Evolutionary conservation across 1,140 invertebrate species (phyloP).

Genomic region (Ganaspis sp.): DNA sequence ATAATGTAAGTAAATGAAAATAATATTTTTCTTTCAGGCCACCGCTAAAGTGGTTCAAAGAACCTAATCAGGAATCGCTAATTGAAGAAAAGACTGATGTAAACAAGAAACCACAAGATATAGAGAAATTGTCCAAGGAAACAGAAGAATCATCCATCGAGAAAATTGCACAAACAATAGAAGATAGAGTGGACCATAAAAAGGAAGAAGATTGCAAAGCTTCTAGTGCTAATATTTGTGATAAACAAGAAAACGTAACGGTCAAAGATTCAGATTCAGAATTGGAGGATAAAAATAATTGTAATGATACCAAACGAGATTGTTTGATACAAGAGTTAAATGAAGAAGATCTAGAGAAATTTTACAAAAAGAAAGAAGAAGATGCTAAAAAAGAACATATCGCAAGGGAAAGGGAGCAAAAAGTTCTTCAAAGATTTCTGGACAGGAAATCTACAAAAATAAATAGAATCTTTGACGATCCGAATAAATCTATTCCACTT

Average conservation of each 20-base stretch:
- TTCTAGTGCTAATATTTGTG: background rate
- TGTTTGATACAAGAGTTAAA: constrained; percentile 32
- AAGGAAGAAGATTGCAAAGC: background rate
- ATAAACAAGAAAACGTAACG: constrained; percentile 17
- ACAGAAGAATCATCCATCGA: background rate
- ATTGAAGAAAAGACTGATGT: background rate
- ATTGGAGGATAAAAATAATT: constrained; percentile 39
- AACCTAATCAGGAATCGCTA: constrained; percentile 27
- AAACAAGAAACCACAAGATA: background rate
- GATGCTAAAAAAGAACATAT: constrained; percentile 37
- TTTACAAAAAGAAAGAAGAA: constrained; percentile 41
- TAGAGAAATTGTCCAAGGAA: constrained; percentile 21
- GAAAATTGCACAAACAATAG: constrained; percentile 21
- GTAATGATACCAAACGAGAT: background rate
- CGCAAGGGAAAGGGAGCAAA: constrained; percentile 21
- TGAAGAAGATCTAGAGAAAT: constrained; percentile 37
- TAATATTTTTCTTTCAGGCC: constrained; percentile 45
- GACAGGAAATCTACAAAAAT: constrained; percentile 46
- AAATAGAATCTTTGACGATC: constrained; percentile 53
- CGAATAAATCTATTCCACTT: constrained; percentile 73
- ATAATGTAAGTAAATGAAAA: too few species aligned
- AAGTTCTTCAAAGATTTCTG: constrained; percentile 57
- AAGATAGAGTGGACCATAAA: constrained; percentile 15
- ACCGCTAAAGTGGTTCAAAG: constrained; percentile 62
- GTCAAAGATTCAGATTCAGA: constrained; percentile 49